Conservation (phyloP, 2,888 invertebrate species). For the Luffia ferchaultella region DNA sequence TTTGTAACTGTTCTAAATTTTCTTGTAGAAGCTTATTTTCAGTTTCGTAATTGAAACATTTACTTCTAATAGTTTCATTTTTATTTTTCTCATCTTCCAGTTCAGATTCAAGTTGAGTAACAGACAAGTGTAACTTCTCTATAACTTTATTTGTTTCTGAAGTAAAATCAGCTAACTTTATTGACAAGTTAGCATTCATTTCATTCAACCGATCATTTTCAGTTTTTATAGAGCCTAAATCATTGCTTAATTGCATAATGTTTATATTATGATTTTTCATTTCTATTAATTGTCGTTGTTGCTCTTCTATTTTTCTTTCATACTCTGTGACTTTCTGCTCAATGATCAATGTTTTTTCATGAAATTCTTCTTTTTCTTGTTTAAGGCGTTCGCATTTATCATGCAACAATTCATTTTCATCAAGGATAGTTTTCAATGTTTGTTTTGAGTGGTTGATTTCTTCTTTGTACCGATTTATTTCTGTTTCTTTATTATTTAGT, state of each 20-base stretch:
- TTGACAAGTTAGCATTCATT: background rate
- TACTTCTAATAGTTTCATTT: background rate
- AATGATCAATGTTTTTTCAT: conserved; percentile 14
- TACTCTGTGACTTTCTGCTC: conserved; percentile 18
- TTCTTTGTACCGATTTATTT: conserved; percentile 13
- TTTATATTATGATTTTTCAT: conserved; percentile 12
- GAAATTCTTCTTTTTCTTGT: conserved; percentile 18
- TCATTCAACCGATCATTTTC: background rate
- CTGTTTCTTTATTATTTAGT: conserved; percentile 5
- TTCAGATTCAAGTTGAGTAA: background rate
- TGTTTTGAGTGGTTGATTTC: conserved; percentile 22
- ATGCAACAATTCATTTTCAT: conserved; percentile 17
- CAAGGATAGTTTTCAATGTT: conserved; percentile 25
- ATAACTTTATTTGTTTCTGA: background rate
- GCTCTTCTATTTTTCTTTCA: conserved; percentile 13
- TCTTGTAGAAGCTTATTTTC: background rate
- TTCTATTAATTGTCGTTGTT: conserved; percentile 16
- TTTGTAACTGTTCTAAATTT: background rate
- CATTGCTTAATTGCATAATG: background rate
- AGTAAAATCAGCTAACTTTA: background rate
- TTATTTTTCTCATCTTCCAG: background rate
- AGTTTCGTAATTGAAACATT: too few species aligned
- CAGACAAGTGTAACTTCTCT: background rate
- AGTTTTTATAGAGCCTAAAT: background rate
- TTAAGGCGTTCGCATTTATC: conserved; percentile 20